A percentile compares a stretch with the other conserved stretches of the same genome.
Conservation (phyloP, 1,140 invertebrate genomes). For the Pseudomyrmex flavicornis region DNA sequence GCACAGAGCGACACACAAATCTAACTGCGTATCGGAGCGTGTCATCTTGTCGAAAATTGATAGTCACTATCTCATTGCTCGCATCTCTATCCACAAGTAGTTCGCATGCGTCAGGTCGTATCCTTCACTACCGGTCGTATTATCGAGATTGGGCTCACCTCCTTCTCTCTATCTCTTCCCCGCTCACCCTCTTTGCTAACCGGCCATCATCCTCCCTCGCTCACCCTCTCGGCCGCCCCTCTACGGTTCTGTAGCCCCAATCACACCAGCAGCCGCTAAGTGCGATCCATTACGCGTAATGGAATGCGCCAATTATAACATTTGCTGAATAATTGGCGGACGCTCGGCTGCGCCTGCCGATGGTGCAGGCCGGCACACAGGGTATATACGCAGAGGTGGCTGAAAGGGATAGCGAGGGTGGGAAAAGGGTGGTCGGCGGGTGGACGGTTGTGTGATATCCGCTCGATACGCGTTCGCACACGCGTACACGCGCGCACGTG, state of each 20-base stretch:
- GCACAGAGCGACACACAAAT: too few relatives aligned
- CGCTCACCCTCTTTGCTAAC: conserved; percentile 25
- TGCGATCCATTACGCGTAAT: conserved; percentile 85
- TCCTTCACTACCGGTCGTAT: conserved; percentile 72
- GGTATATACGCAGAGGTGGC: conserved; percentile 56
- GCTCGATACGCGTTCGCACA: conserved; percentile 54
- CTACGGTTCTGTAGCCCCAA: conserved; percentile 72
- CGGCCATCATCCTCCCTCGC: conserved; percentile 46
- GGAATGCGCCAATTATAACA: conserved; percentile 85
- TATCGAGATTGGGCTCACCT: conserved; percentile 78
- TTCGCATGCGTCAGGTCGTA: conserved; percentile 61
- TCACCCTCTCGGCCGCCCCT: conserved; percentile 27
- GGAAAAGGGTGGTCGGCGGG: conserved; percentile 11
- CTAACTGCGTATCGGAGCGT: neutral
- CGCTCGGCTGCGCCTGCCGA: conserved; percentile 72
- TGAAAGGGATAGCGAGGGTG: conserved; percentile 57
- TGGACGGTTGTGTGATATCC: conserved; percentile 30
- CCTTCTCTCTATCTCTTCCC: conserved; percentile 48
- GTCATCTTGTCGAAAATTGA: conserved; percentile 19
- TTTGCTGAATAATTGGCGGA: conserved; percentile 84
- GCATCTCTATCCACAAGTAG: conserved; percentile 52
- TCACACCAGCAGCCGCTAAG: conserved; percentile 80
- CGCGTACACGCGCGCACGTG: neutral
- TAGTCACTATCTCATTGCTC: conserved; percentile 30
- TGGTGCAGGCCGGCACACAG: conserved; percentile 59